Evolutionary conservation across 2,888 invertebrate genomes (phyloP).

Genomic region (Crossocerus cetratus): DNA sequence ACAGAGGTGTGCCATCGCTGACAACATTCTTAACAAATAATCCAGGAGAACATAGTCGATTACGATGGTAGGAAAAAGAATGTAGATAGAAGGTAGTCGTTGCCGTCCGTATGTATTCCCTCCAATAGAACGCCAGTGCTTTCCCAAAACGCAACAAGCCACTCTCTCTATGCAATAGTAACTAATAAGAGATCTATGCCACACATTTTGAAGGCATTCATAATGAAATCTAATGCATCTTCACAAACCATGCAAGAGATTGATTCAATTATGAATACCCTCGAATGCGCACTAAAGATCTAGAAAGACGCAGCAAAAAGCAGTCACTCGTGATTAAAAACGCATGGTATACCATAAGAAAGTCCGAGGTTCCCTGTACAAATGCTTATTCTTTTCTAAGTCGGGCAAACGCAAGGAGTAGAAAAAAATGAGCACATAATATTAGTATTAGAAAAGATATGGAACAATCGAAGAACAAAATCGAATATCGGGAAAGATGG

Average conservation of each 20-base stretch:
- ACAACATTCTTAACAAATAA: conserved; percentile 6
- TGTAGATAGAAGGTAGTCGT: conserved; percentile 12
- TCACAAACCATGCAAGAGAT: background rate
- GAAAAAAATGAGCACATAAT: conserved; percentile 43
- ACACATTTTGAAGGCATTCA: conserved; percentile 38
- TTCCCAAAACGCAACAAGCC: conserved; percentile 52
- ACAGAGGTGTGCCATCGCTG: conserved; percentile 43
- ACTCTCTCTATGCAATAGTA: conserved; percentile 51
- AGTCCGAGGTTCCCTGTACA: conserved; percentile 20
- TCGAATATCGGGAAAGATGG: conserved; percentile 33
- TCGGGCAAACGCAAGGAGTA: conserved; percentile 28
- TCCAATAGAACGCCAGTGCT: conserved; percentile 27
- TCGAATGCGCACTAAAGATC: conserved; percentile 37
- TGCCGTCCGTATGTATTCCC: conserved; percentile 27
- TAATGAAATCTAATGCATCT: too few relatives aligned
- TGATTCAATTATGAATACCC: conserved; percentile 37
- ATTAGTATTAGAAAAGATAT: conserved; percentile 39
- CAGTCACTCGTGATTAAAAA: conserved; percentile 39
- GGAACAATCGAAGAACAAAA: background rate
- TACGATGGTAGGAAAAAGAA: conserved; percentile 36
- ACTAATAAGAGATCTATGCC: conserved; percentile 48
- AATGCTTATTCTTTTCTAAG: conserved; percentile 42
- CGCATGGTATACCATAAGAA: conserved; percentile 38
- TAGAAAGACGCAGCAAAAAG: conserved; percentile 45
- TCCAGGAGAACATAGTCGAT: conserved; percentile 14